phyloP scores from a whole-genome alignment of 2,888 invertebrate genomes.

The Archaeoteleia sp. region DNA sequence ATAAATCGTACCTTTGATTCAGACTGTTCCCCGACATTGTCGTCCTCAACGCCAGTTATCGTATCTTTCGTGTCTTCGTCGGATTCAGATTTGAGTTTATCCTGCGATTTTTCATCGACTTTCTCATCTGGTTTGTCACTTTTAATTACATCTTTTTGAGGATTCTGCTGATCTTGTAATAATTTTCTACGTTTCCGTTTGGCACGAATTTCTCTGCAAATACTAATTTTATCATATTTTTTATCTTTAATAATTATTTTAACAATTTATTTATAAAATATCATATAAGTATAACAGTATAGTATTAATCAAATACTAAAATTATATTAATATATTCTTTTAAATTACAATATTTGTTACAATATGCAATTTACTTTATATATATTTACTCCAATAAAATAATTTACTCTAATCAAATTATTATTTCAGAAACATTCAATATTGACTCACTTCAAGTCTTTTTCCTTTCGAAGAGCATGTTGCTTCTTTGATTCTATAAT shows the following conservation, averaged over 20 bases:
- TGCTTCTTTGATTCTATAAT: slow-evolving; percentile 72
- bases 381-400: slow-evolving; percentile 4
- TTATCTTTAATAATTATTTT: slow-evolving; percentile 12
- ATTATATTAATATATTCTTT: too few species aligned
- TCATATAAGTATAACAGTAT: too few species aligned
- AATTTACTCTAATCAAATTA: slow-evolving; percentile 6
- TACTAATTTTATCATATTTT: slow-evolving; percentile 8
- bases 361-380: too few species aligned
- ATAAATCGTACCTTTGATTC: slow-evolving; percentile 66
- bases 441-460: slow-evolving; percentile 59
- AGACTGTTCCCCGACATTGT: slow-evolving; percentile 58
- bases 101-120: slow-evolving; percentile 61
- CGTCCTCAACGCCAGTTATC: slow-evolving; percentile 64
- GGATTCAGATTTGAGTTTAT: slow-evolving; percentile 66
- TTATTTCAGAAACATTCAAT: neutral
- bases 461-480: slow-evolving; percentile 65
- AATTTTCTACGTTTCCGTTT: slow-evolving; percentile 71
- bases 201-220: slow-evolving; percentile 65
- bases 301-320: too few species aligned
- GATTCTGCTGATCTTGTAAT: slow-evolving; percentile 65
- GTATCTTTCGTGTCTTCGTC: slow-evolving; percentile 72
- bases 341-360: too few species aligned
- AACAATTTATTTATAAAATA: too few species aligned
- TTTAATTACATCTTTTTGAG: slow-evolving; percentile 68
- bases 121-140: slow-evolving; percentile 61